phyloP scores from a whole-genome alignment of 2,888 invertebrate genomes.

The Exephanes ischioxanthus region DNA sequence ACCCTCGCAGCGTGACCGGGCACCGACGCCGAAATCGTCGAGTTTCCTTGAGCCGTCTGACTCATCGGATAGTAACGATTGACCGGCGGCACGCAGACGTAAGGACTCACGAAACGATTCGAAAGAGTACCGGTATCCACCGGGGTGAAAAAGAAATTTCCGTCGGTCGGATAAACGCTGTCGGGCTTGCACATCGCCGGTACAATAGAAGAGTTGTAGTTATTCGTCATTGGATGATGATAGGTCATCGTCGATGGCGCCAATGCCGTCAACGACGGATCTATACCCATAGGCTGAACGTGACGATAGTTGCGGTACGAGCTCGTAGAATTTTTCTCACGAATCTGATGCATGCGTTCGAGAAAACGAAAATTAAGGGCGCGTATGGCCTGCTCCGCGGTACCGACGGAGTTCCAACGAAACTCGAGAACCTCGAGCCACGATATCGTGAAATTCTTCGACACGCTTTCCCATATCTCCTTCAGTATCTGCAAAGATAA shows the following conservation, averaged over 20 bases:
- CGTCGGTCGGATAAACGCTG: conserved; percentile 68
- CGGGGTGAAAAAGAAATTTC: conserved; percentile 59
- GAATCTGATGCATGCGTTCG: conserved; percentile 84
- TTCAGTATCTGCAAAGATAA: conserved; percentile 89
- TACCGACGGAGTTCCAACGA: conserved; percentile 87
- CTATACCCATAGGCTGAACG: conserved; percentile 70
- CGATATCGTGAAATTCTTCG: conserved; percentile 85
- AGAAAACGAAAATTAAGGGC: conserved; percentile 85
- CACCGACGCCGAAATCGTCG: conserved; percentile 74
- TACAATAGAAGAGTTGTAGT: conserved; percentile 71
- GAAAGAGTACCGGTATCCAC: conserved; percentile 29
- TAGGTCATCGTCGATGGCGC: conserved; percentile 73
- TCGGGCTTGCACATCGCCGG: conserved; percentile 73
- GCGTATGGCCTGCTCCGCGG: conserved; percentile 86
- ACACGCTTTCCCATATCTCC: conserved; percentile 90
- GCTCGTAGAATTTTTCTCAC: conserved; percentile 70
- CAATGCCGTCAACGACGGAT: conserved; percentile 69
- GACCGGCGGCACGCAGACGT: conserved; percentile 48
- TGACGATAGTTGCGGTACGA: conserved; percentile 73
- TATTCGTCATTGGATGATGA: conserved; percentile 74
- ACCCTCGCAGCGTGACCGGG: conserved; percentile 82
- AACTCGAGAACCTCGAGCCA: conserved; percentile 91
- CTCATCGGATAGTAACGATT: conserved; percentile 67
- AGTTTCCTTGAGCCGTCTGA: conserved; percentile 4
- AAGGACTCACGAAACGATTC: conserved; percentile 62